A percentile compares a stretch with the other conserved stretches of the same genome.
Conservation (phyloP, 2,797 vertebrate species). For the Premnoplex brunnescens region DNA sequence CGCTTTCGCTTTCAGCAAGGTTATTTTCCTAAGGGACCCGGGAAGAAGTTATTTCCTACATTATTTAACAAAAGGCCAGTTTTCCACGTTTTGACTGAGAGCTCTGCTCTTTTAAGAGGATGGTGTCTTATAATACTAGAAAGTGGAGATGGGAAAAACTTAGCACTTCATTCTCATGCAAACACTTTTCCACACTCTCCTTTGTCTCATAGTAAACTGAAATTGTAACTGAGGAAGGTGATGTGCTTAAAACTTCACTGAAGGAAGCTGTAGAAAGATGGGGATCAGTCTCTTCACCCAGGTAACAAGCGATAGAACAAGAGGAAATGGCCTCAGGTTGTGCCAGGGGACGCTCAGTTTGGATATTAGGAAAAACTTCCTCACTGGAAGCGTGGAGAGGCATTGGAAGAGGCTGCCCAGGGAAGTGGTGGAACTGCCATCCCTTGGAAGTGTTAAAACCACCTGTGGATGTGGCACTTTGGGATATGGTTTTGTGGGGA, state of each 20-base stretch:
- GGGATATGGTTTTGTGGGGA: background rate
- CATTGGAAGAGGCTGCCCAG: background rate
- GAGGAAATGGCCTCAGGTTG: background rate
- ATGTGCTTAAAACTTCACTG: rapidly evolving
- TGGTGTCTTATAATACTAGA: background rate
- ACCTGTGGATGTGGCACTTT: rapidly evolving
- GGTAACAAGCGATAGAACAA: background rate
- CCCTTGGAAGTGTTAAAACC: background rate
- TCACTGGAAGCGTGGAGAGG: background rate
- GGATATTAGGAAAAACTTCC: background rate
- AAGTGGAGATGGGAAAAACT: background rate
- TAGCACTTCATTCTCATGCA: background rate
- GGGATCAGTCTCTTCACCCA: background rate
- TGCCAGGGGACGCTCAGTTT: background rate
- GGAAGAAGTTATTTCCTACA: background rate
- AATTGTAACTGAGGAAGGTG: background rate
- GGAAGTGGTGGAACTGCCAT: background rate
- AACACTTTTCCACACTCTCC: background rate
- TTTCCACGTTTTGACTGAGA: background rate
- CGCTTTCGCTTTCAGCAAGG: background rate
- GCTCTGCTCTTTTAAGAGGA: background rate
- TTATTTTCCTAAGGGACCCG: constrained; percentile 2
- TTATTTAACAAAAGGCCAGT: constrained; percentile 1
- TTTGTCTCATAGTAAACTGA: background rate
- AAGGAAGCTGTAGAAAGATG: background rate